Evolutionary conservation across 2,797 vertebrate species (phyloP).

Genomic region (Alcedo quadribrachys): DNA sequence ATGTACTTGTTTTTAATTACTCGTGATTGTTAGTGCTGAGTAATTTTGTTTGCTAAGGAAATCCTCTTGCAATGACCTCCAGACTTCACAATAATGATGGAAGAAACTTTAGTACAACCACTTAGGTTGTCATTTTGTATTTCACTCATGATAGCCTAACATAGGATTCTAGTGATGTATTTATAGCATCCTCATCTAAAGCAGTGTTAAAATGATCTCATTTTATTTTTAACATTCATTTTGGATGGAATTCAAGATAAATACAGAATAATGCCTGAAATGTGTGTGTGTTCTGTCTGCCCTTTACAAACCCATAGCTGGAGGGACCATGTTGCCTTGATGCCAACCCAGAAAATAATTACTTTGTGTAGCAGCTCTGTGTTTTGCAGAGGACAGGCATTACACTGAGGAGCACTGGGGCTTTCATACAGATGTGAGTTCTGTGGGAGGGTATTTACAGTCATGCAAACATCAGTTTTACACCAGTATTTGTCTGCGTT

Average conservation of each 20-base stretch:
- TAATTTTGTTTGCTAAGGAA: conserved; percentile 16
- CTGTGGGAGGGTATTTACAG: not conserved
- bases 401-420: not conserved
- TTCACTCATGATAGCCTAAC: not conserved
- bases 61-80: conserved; percentile 16
- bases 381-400: not conserved
- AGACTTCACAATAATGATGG: not conserved
- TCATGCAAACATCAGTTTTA: not conserved
- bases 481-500: not conserved
- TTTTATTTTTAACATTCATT: conserved; percentile 13
- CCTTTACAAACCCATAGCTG: not conserved
- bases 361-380: not conserved
- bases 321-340: not conserved
- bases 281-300: not conserved
- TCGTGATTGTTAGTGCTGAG: not conserved
- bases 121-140: not conserved
- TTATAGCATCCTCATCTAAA: not conserved
- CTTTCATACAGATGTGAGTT: not conserved
- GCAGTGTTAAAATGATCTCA: not conserved
- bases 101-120: not conserved
- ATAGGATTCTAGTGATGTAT: not conserved
- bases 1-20: not conserved
- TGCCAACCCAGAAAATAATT: not conserved
- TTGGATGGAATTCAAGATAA: not conserved
- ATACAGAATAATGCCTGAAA: not conserved